phyloP scores from a whole-genome alignment of 2,113 vertebrate genomes.

The Piprites chloris region DNA sequence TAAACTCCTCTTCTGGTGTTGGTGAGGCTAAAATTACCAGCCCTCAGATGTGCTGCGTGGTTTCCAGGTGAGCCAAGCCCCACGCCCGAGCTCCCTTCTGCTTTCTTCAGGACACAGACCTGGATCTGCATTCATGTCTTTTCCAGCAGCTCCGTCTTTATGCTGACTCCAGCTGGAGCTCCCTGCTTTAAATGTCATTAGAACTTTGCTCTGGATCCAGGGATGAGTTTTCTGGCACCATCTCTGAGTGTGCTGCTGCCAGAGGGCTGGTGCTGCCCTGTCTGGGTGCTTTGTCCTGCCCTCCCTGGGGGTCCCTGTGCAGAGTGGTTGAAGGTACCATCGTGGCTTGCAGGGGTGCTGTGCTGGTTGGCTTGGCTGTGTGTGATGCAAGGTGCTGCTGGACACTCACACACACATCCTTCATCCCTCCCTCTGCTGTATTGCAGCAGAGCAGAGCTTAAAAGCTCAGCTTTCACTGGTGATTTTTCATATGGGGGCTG shows the following conservation, averaged over 20 bases:
- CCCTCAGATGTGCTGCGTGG: background rate
- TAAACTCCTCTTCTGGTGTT: background rate
- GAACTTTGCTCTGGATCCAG: rapidly evolving
- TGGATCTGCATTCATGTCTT: rapidly evolving
- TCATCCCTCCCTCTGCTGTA: background rate
- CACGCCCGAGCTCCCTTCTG: background rate
- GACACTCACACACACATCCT: rapidly evolving
- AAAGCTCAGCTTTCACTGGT: background rate
- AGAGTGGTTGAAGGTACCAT: background rate
- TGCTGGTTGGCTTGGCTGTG: background rate
- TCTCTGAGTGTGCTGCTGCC: background rate
- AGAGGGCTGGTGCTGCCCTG: background rate
- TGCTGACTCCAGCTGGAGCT: background rate
- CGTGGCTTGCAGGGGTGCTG: background rate
- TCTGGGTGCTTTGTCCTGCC: no score
- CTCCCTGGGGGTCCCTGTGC: background rate
- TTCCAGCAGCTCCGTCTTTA: background rate
- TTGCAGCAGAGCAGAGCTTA: background rate
- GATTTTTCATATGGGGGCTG: background rate
- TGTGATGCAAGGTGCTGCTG: background rate
- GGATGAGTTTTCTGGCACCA: background rate
- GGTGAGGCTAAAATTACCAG: background rate
- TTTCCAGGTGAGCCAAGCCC: background rate
- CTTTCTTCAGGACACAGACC: background rate
- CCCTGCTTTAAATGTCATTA: background rate